Evolutionary conservation across 2,113 vertebrate species (phyloP), one percentile per base, ranked within the genome.

Genomic region (Xiphophorus hellerii): DNA sequence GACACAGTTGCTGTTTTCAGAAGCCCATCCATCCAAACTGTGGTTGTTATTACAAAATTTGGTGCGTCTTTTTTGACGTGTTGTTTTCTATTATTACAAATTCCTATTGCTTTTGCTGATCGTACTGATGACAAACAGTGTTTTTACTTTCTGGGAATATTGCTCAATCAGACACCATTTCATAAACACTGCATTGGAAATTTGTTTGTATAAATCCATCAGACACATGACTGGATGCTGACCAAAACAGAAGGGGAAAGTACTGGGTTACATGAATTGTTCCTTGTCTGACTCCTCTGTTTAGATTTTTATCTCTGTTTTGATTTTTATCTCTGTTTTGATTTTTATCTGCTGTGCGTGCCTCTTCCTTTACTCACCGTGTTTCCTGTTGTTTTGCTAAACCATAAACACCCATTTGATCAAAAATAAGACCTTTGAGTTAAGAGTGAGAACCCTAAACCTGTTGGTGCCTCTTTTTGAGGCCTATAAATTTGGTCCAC

Each of bases 401-500:
- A n/a, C 25, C 51, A n/a, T 58, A 58, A n/a, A 58, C 8, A n/a
- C 22, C 25, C 7, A 58, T 58, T 58, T 58, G 0, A 48, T 58
- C 51, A 10, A 58, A 58, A 58, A 58, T 58, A 25, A 58, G 51
- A 58, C 22, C 25, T 48, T 25, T 54, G 7, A 20, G 48, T 25
- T 10, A 54, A 54, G 51, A 9, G 15, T n/a, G 51, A 54, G 51
- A 20, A 10, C 20, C 8, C 5, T 54, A 48, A 20, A 48, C 44
- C 4, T 6, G 44, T 48, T 5, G 42, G 12, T 17, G 12, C 4
- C 15, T 58, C 8, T 58, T 25, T 58, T 11, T 9, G 22, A 58
- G 7, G 25, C 51, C 51, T n/a, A 58, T 58, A 1, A 10, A 58
- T 58, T 58, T n/a, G 17, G 17, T 58, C 73, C 90, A 90, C 62